Base-by-base conservation (phyloP, 2,888 invertebrate genomes). In the Napeogenes inachia region DNA sequence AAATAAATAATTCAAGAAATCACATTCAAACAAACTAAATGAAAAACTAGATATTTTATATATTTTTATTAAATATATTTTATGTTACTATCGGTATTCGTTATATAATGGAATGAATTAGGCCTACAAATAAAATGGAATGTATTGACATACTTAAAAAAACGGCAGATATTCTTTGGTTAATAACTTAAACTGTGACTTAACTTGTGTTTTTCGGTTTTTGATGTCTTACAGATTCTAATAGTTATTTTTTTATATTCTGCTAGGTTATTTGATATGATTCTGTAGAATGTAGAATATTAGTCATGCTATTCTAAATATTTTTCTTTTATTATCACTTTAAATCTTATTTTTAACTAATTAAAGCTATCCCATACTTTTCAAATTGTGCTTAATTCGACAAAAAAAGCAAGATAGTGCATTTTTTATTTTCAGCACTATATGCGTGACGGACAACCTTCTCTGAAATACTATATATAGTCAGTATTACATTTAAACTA, bases 321-420 rank as follows among this genome's bases (percentile, higher is more conserved):
- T 73, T 69, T 65, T 77, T 77, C 77, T 77, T 69, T 64, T 58
- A 54, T 55, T 63, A 66, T 63, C 56, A 66, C 75, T 80, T 81
- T 77, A 85, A 77, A 80, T 65, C 74, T 82, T 79, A 81, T 68
- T 70, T 77, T 82, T 71, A 72, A 78, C 88, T 90, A 89, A 84
- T 90, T 90, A 90, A 90, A 90, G 89, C 90, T 90, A 89, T 89
- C 89, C 89, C 90, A 89, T 89, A 87, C 83, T 83, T 87, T 74
- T 85, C 77, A 79, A 79, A 79, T 85, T 76, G 87, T 89, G 88
- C 86, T 82, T 75, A 77, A 74, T 80, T 80, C 72, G 77, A 80
- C 69, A 69, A 78, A 73, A 42, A 80, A 84, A 84, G 83, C 83
- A 73, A 76, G 75, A 56, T 62, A 59, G 68, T 63, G 57, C 60